Percentiles rank a stretch among this genome's conserved stretches.
phyloP scores from a whole-genome alignment of 2,797 vertebrate species.

The Capromys pilorides region DNA sequence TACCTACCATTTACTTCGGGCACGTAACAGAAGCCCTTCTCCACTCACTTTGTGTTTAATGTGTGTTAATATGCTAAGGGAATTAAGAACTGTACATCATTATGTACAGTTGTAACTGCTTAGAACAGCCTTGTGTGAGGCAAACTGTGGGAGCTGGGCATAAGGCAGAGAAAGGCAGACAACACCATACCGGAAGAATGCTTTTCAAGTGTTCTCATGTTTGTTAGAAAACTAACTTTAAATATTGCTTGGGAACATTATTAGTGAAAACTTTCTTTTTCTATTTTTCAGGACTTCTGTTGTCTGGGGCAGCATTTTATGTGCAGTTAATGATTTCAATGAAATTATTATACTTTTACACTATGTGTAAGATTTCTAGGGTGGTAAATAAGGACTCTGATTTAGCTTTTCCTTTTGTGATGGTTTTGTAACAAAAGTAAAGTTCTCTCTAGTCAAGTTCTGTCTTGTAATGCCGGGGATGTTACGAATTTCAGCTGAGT shows the following conservation, averaged over 20 bases:
- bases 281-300: background rate
- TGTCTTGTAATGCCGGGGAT: background rate
- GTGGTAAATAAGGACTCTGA: background rate
- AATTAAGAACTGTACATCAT: background rate
- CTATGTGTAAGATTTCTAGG: background rate
- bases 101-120: background rate
- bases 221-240: constrained; percentile 43
- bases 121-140: background rate
- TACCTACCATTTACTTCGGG: constrained; percentile 1
- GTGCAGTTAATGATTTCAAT: background rate
- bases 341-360: background rate
- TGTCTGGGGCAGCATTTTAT: constrained; percentile 10
- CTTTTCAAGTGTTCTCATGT: background rate
- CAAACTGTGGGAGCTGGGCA: background rate
- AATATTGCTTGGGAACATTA: background rate
- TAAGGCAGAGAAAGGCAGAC: background rate
- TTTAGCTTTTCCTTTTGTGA: background rate
- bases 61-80: background rate
- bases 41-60: constrained; percentile 10
- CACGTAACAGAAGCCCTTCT: background rate
- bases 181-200: background rate
- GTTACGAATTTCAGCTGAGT: constrained; percentile 16
- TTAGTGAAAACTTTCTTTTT: constrained; percentile 37
- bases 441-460: background rate
- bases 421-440: constrained; percentile 6